Percentiles rank a stretch among this genome's conserved stretches.
phyloP scores from a whole-genome alignment of 2,797 vertebrate species.

The Chloroceryle amazona region DNA sequence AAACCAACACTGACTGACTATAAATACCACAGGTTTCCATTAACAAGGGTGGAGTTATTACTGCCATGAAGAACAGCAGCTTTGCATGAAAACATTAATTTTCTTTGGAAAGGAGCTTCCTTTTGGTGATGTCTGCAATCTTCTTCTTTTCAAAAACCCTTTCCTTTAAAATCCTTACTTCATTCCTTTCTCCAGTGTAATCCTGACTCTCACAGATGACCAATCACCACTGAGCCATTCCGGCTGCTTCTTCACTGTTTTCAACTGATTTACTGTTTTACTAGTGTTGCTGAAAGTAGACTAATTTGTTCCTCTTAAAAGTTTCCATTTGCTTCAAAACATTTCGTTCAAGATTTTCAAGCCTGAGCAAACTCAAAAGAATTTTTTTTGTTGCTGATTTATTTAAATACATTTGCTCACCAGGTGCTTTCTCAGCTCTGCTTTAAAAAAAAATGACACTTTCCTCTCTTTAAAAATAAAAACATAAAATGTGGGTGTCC shows the following conservation, averaged over 20 bases:
- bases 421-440: neutral
- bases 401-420: neutral
- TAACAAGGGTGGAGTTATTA: neutral
- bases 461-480: neutral
- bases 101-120: slow-evolving; percentile 19
- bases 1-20: neutral
- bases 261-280: slow-evolving; percentile 7
- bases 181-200: neutral
- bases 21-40: neutral
- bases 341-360: slow-evolving; percentile 1
- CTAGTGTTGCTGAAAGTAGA: neutral
- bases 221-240: neutral
- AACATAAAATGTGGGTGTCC: neutral
- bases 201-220: neutral
- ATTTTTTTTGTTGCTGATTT: neutral
- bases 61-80: neutral
- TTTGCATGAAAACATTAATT: neutral
- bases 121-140: neutral
- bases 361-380: neutral
- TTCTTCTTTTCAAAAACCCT: neutral
- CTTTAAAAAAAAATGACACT: neutral
- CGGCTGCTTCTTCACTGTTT: neutral
- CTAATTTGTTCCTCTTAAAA: slow-evolving; percentile 21
- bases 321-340: slow-evolving; percentile 11
- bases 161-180: neutral